Percentiles rank a stretch among this genome's conserved stretches.
phyloP scores from a whole-genome alignment of 2,797 vertebrate genomes.

The Sardinella longiceps region DNA sequence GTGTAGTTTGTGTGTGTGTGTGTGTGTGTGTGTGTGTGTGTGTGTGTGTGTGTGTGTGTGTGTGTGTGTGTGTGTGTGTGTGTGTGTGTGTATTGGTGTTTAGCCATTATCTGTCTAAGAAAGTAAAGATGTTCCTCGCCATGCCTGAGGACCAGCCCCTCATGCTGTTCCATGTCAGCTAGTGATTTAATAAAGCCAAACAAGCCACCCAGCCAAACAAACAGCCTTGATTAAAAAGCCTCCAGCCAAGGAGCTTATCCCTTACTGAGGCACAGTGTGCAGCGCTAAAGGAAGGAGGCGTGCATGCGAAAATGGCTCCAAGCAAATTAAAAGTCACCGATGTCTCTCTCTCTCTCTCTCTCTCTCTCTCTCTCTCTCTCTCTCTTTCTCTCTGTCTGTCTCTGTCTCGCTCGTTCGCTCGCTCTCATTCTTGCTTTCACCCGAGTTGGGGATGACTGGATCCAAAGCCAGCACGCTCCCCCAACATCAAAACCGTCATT shows the following conservation, averaged over 20 bases:
- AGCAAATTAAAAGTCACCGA: constrained; percentile 29
- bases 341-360: too few relatives aligned
- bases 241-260: constrained; percentile 16
- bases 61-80: too few relatives aligned
- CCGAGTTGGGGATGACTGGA: background rate
- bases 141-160: background rate
- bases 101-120: background rate
- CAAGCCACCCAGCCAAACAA: constrained; percentile 11
- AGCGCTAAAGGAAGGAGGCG: background rate
- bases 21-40: too few relatives aligned
- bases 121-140: background rate
- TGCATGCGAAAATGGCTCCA: background rate
- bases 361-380: too few relatives aligned
- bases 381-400: too few relatives aligned
- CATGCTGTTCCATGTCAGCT: background rate
- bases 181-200: constrained; percentile 8
- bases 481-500: background rate
- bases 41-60: too few relatives aligned
- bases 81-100: too few relatives aligned
- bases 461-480: background rate
- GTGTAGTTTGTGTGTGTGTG: too few relatives aligned
- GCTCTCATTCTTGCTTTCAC: background rate
- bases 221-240: constrained; percentile 22
- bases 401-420: too few relatives aligned
- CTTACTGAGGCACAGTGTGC: background rate